Conservation (phyloP, 2,888 invertebrate genomes). For the Taphrorychus bicolor region DNA sequence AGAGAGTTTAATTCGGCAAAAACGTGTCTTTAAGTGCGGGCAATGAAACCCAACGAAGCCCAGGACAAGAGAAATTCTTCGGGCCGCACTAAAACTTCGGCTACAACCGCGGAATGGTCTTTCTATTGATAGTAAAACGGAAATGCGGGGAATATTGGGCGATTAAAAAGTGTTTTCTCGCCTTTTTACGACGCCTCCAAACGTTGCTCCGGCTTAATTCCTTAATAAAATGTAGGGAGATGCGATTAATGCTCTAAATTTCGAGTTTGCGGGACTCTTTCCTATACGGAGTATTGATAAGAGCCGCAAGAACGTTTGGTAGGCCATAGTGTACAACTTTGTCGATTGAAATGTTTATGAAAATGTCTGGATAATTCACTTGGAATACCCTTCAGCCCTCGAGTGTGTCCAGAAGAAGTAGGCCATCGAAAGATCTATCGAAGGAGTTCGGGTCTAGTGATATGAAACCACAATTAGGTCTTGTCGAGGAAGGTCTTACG, state of each 20-base stretch:
- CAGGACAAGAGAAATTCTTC: conserved; percentile 18
- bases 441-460: too few relatives aligned
- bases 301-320: too few relatives aligned
- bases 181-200: conserved; percentile 26
- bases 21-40: background rate
- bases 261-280: background rate
- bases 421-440: too few relatives aligned
- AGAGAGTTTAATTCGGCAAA: background rate
- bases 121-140: conserved; percentile 38
- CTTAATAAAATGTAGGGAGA: conserved; percentile 28
- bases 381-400: too few relatives aligned
- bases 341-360: too few relatives aligned
- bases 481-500: too few relatives aligned
- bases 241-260: conserved; percentile 26
- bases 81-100: conserved; percentile 19
- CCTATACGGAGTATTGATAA: background rate
- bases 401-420: too few relatives aligned
- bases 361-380: too few relatives aligned
- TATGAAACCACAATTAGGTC: too few relatives aligned
- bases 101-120: conserved; percentile 32
- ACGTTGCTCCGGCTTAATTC: conserved; percentile 26
- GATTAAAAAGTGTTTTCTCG: conserved; percentile 38
- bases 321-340: too few relatives aligned
- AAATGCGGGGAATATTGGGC: conserved; percentile 32
- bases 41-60: background rate